Evolutionary conservation across 2,888 invertebrate genomes (phyloP), one percentile per base, ranked within the genome.

Genomic region (Dromius quadrimaculatus): DNA sequence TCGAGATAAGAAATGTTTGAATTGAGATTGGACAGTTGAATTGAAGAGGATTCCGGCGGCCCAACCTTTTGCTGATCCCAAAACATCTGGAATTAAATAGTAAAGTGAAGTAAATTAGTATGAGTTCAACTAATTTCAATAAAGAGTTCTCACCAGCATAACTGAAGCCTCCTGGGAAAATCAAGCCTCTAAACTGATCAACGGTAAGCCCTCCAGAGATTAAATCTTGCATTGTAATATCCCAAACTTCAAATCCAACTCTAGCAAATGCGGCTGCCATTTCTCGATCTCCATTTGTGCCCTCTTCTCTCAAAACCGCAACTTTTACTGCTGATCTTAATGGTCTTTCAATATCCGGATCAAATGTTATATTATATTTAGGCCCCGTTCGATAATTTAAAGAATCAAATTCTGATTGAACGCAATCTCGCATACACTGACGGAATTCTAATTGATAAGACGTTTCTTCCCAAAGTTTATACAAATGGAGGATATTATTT

Each of bases 81-180:
- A 85, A 0, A 98, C 98, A 81, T 95, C 95, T 92, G 80, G 19
- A n/a, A n/a, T n/a, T n/a, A n/a, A n/a, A n/a, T n/a, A n/a, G n/a
- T n/a, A n/a, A n/a, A n/a, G n/a, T n/a, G n/a, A n/a, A n/a, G n/a
- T n/a, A n/a, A n/a, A n/a, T n/a, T n/a, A n/a, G n/a, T n/a, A n/a
- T n/a, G n/a, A n/a, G n/a, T n/a, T n/a, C n/a, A n/a, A n/a, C n/a
- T n/a, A n/a, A n/a, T n/a, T n/a, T n/a, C n/a, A n/a, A n/a, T n/a
- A n/a, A n/a, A n/a, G n/a, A n/a, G n/a, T n/a, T 28, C 28, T 28
- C 82, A 92, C 96, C 96, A 43, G 97, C 98, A 82, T 97, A 98
- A 82, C 97, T 98, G 82, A 99, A 99, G n/a, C 99, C 99, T 11
- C 97, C 98, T 0, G 98, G 98, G 81, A 98, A 98, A 54, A 96